Evolutionary conservation across 1,140 invertebrate genomes (phyloP), one percentile per base, ranked within the genome.

Genomic region (Protaetia brevitarsis): DNA sequence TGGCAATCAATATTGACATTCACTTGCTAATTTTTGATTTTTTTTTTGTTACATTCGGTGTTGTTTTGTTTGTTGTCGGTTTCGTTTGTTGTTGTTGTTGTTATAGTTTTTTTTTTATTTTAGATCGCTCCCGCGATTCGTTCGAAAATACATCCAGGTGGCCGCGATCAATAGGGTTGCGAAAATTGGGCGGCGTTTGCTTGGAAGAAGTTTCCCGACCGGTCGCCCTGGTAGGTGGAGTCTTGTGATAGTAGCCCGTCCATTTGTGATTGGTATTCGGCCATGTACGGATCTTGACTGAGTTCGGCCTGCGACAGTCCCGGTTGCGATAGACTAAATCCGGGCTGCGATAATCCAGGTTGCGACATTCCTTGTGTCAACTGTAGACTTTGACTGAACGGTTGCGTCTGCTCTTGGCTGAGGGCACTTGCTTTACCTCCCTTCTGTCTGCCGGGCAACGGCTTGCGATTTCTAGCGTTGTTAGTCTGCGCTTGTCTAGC

Each of bases 241-340:
- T 98, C 95, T 81, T 98, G 95, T 3, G 95, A 97, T 69, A 98
- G 81, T 66, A 98, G 84, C 41, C 93, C 94, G 76, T 97, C 95
- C 82, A 94, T 93, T 79, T 97, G 95, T 27, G 94, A 96, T 73
- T 94, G 93, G 78, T 94, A 93, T 69, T 96, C 94, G 68, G 92
- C 91, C 66, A 91, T 85, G 73, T 91, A 90, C 26, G 89, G 92
- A 79, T 97, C 95, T 83, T 96, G 91, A 45, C 90, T 92, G 28
- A 93, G 81, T 74, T 93, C 91, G 0, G 89, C 87, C 76, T 93
- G 91, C 21, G 87, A 89, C n/a, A 90, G 75, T 11, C 88, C 88
- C 0, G 84, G 83, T 65, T 87, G 86, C 0, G 85, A 86, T 0
- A 86, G 75, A 72, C 84, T 86, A 66, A 86, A 86, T 0, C 85